Base-by-base conservation (phyloP, 2,113 vertebrate species). In the Coptodon rendalli region DNA sequence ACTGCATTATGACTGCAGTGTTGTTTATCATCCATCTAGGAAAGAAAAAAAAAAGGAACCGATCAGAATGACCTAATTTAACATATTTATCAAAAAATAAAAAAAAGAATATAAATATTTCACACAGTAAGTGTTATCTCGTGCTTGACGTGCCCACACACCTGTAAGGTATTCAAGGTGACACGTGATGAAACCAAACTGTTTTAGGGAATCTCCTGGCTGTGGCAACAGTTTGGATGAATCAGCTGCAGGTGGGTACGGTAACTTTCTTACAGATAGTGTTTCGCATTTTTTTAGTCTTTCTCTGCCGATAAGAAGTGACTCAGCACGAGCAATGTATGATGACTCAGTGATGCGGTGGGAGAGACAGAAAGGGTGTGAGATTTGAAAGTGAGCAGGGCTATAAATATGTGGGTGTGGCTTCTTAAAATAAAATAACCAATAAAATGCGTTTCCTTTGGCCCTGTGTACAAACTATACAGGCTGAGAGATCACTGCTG, bases 131-230 rank as follows among this genome's bases (percentile, higher is more conserved):
- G 61, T 38, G 61, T n/a, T n/a, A 31, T 76, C 4, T 48, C 14
- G 2, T 53, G 76, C 63, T n/a, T 78, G 24, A 50, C 6, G 17
- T 2, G 9, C 34, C 24, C 38, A 43, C 13, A 50, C 7, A 17
- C 24, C 24, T 31, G 29, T 24, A 19, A 40, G 19, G 53, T 63
- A 73, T 31, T 7, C 59, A 13, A 59, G 29, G 14, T 9, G 48
- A 85, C 85, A 89, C 50, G 34, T 83, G 81, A 79, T 68, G 86
- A 90, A 87, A 94, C 87, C 29, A 38, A 57, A 87, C 2, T 86
- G 79, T 81, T 81, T 90, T 80, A 90, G 89, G 92, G 91, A 93
- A 90, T 89, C 81, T 93, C 83, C 63, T 68, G 79, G 17, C 45
- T 50, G 16, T 38, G 79, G 79, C 80, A 91, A 86, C 88, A 22